These are phyloP conservation scores for Bothrops jararaca DNA, from an alignment of 2,113 vertebrate species.

Conservation along the genomic window DNA sequence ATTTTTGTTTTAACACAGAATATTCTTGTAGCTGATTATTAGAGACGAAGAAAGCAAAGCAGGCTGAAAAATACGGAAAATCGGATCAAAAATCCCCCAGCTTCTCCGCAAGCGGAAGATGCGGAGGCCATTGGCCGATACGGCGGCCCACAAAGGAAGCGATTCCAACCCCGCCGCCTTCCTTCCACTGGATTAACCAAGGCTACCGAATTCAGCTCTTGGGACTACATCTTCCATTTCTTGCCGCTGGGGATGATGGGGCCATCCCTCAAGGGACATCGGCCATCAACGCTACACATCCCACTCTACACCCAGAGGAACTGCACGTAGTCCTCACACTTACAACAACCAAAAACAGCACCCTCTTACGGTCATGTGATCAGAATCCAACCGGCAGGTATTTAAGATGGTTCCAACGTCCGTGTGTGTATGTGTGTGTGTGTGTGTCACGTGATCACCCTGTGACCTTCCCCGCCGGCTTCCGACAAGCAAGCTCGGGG, in stretches of 20 bases:
- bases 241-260: not conserved
- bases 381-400: too few relatives aligned
- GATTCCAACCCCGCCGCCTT: slow-evolving; percentile 61
- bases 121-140: too few relatives aligned
- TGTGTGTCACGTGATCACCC: too few relatives aligned
- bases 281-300: not conserved
- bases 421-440: too few relatives aligned
- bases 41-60: slow-evolving; percentile 37
- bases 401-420: too few relatives aligned
- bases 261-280: not conserved
- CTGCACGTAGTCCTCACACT: not conserved
- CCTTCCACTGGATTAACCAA: not conserved
- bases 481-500: too few relatives aligned
- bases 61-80: slow-evolving; percentile 28
- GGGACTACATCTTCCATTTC: not conserved
- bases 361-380: too few relatives aligned
- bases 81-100: slow-evolving; percentile 15
- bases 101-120: slow-evolving; percentile 11
- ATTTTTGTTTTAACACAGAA: slow-evolving; percentile 16
- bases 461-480: too few relatives aligned
- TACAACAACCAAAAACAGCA: too few relatives aligned
- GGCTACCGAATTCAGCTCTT: not conserved
- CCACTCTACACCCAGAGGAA: not conserved
- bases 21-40: not conserved
- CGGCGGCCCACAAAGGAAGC: slow-evolving; percentile 61